Evolutionary conservation across 2,888 invertebrate genomes (phyloP).

Genomic region (Augochlorella aurata): DNA sequence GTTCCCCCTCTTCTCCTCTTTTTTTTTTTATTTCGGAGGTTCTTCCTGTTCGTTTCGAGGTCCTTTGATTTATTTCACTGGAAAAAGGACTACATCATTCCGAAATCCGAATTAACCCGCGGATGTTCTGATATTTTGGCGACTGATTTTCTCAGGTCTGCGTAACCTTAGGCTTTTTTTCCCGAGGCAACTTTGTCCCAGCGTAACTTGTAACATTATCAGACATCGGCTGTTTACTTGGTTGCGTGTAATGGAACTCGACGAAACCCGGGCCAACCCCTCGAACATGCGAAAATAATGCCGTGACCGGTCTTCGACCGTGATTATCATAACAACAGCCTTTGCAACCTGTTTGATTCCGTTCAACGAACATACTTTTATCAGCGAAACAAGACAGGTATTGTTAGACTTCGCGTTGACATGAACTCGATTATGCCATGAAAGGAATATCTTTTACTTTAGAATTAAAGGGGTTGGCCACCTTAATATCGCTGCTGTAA

Average conservation of each 20-base stretch:
- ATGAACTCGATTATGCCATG: too few relatives aligned
- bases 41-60: neutral
- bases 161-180: neutral
- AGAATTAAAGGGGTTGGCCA: too few relatives aligned
- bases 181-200: too few relatives aligned
- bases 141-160: neutral
- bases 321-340: conserved; percentile 50
- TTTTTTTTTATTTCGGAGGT: neutral
- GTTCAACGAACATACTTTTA: neutral
- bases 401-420: neutral
- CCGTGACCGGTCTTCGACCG: conserved; percentile 20
- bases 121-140: neutral
- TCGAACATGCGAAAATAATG: conserved; percentile 26
- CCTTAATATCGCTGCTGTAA: too few relatives aligned
- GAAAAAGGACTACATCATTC: neutral
- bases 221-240: neutral
- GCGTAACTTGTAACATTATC: conserved; percentile 20
- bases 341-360: conserved; percentile 54
- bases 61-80: conserved; percentile 17
- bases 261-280: neutral
- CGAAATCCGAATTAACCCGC: conserved; percentile 2
- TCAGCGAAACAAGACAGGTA: neutral
- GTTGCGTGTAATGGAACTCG: conserved; percentile 26
- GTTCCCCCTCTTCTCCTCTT: neutral
- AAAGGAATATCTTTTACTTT: too few relatives aligned